These are phyloP conservation scores for Valencia hispanica DNA, from an alignment of 2,797 vertebrate species.

Conservation along the genomic window DNA sequence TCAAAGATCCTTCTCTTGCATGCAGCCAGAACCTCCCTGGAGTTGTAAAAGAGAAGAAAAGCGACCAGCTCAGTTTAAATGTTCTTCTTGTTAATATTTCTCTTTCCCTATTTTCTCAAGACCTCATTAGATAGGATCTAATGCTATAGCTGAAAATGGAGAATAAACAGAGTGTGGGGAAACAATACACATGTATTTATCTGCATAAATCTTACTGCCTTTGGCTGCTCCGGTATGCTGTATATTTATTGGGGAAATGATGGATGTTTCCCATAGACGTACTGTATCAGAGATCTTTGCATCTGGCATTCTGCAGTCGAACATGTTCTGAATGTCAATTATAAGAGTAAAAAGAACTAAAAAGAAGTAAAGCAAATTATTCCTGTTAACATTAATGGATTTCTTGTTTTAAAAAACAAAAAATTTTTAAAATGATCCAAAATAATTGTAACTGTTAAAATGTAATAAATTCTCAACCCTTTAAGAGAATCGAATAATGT, in stretches of 20 bases:
- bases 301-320: neutral
- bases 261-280: slow-evolving; percentile 18
- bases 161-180: slow-evolving; percentile 16
- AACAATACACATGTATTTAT: slow-evolving; percentile 56
- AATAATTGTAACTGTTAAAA: neutral
- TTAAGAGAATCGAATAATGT: neutral
- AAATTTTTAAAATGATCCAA: neutral
- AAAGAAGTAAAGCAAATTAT: neutral
- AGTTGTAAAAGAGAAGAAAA: slow-evolving; percentile 15
- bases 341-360: slow-evolving; percentile 12
- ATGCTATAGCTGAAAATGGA: slow-evolving; percentile 54
- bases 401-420: slow-evolving; percentile 17
- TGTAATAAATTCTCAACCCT: no score
- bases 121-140: slow-evolving; percentile 70
- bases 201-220: slow-evolving; percentile 46
- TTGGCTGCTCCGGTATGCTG: slow-evolving; percentile 26
- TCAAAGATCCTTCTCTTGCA: slow-evolving; percentile 42
- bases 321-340: neutral
- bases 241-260: slow-evolving; percentile 12
- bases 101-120: slow-evolving; percentile 64
- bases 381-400: slow-evolving; percentile 6
- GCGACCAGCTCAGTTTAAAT: slow-evolving; percentile 24
- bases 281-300: neutral
- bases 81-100: slow-evolving; percentile 44
- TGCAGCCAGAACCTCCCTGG: slow-evolving; percentile 34